These are phyloP conservation scores for Apoderus coryli DNA, from an alignment of 2,888 invertebrate species.

Conservation along the genomic window DNA sequence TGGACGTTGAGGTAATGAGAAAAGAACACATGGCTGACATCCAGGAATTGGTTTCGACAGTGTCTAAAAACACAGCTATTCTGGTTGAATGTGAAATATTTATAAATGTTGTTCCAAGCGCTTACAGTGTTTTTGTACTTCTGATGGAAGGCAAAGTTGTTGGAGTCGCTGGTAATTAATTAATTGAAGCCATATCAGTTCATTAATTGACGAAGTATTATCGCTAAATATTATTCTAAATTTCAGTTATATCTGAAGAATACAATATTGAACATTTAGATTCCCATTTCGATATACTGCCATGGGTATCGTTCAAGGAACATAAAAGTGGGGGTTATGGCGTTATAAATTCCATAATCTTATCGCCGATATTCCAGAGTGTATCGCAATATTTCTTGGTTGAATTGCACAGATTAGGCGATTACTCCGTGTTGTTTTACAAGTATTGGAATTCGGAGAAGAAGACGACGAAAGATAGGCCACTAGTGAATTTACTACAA, in stretches of 20 bases:
- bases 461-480: slow-evolving; percentile 16
- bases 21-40: too few relatives aligned
- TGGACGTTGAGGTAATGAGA: too few relatives aligned
- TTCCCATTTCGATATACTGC: slow-evolving; percentile 31
- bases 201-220: too few relatives aligned
- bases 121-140: too few relatives aligned
- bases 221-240: too few relatives aligned
- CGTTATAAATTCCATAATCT: slow-evolving; percentile 32
- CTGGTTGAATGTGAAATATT: too few relatives aligned
- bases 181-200: too few relatives aligned
- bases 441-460: slow-evolving; percentile 35
- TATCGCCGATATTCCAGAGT: slow-evolving; percentile 45
- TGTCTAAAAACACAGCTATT: too few relatives aligned
- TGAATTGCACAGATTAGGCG: slow-evolving; percentile 44
- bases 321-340: slow-evolving; percentile 28
- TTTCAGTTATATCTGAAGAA: slow-evolving; percentile 24
- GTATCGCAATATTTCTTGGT: slow-evolving; percentile 34
- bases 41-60: too few relatives aligned
- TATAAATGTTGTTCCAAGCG: too few relatives aligned
- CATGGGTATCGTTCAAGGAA: slow-evolving; percentile 25
- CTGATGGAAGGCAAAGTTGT: too few relatives aligned
- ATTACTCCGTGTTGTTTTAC: slow-evolving; percentile 40
- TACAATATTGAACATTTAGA: slow-evolving; percentile 27
- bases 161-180: too few relatives aligned
- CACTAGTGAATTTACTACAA: slow-evolving; percentile 21